Base-by-base conservation (phyloP, 2,113 vertebrate species). In the Nyctibius bracteatus region DNA sequence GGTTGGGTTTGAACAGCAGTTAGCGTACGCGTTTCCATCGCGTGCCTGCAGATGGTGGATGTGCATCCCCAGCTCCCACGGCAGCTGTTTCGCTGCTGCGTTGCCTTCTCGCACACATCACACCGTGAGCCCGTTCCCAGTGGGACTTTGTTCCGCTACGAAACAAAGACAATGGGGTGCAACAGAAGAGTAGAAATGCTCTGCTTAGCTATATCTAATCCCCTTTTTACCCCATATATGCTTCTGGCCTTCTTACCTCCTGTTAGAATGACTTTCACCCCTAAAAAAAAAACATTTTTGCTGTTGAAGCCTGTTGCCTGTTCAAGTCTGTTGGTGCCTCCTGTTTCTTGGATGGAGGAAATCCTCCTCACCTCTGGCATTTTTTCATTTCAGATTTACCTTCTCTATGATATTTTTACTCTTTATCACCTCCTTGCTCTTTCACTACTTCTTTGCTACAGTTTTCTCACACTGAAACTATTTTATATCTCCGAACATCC, bases 101-200 rank as follows among this genome's bases (percentile, higher is more conserved):
- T 17, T 12, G 20, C 22, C 52, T 31, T 31, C 41, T 30, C n/a
- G 14, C 52, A 39, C 10, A 35, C 35, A 55, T 35, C 49, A 47
- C 7, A 3, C 63, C 35, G 3, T 10, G 7, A 24, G n/a, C 39
- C 75, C n/a, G 46, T 9, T 44, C 44, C n/a, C 37, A 37, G 25
- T 5, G 3, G 6, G 27, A 17, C 46, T 33, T 37, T 35, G 21
- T 15, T 49, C 37, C 1, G 1, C 43, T 37, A 12, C 0, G 2
- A 44, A 65, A 65, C 15, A 31, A 28, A 46, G 62, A 39, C 2
- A 1, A 58, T 3, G 6, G 71, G 21, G 21, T 71, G 44, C 44
- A 82, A 43, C 13, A 31, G 33, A 59, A 47, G 63, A 77, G 51
- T 11, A 10, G 37, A 71, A 65, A 37, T 33, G 51, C 25, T 77